Percentiles rank a stretch among this genome's conserved stretches.
phyloP scores from a whole-genome alignment of 2,888 invertebrate genomes.

The Drosophila affinis region DNA sequence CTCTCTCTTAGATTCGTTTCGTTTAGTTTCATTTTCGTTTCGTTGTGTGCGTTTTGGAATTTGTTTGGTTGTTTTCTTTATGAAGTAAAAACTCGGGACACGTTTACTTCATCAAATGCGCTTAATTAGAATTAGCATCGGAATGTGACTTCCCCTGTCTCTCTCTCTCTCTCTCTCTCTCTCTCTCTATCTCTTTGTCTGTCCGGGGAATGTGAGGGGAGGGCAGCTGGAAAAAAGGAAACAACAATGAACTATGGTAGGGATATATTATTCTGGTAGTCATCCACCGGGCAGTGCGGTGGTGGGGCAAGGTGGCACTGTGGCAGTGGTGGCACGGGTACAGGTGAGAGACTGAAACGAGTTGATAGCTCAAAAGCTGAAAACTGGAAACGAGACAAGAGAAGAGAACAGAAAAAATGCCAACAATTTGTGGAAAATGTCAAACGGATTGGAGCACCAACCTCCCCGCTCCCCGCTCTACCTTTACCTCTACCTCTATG shows the following conservation, averaged over 20 bases:
- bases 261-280: background rate
- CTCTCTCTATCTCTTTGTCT: background rate
- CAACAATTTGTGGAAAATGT: constrained; percentile 46
- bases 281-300: background rate
- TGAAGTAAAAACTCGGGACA: constrained; percentile 60
- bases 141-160: constrained; percentile 46
- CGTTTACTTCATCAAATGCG: constrained; percentile 70
- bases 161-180: too few species aligned
- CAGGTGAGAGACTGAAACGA: background rate
- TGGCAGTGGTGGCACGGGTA: background rate
- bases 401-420: constrained; percentile 24
- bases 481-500: background rate
- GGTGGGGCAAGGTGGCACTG: too few species aligned
- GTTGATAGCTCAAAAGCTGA: background rate
- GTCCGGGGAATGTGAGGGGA: constrained; percentile 11
- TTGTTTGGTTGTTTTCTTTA: constrained; percentile 46
- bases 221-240: background rate
- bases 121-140: constrained; percentile 69
- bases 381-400: background rate
- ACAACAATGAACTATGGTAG: constrained; percentile 23
- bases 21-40: constrained; percentile 6
- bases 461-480: background rate
- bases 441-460: constrained; percentile 36
- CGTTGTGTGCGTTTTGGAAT: constrained; percentile 8
- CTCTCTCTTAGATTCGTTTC: constrained; percentile 2